Evolutionary conservation across 2,113 vertebrate species (phyloP).

Genomic region (Oreochromis spilurus): DNA sequence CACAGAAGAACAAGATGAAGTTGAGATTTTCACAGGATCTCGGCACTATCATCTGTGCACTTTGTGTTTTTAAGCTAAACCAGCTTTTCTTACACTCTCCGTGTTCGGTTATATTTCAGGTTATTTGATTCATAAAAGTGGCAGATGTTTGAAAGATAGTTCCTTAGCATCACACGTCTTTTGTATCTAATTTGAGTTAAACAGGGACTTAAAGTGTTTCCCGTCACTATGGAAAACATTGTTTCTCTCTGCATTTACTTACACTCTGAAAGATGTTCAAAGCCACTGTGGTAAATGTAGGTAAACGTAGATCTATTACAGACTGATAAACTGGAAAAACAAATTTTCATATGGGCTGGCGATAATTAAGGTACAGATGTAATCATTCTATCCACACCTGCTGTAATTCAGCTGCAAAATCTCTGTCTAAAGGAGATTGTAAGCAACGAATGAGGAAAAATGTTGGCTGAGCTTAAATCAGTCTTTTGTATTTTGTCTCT

Average conservation of each 20-base stretch:
- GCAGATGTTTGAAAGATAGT: background rate
- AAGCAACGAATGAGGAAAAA: background rate
- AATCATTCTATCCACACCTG: background rate
- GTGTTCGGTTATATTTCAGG: background rate
- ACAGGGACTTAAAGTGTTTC: background rate
- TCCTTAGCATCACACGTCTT: background rate
- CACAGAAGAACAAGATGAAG: background rate
- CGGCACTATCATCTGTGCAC: background rate
- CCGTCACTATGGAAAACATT: background rate
- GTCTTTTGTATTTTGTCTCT: background rate
- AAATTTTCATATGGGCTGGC: background rate
- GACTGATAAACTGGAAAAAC: background rate
- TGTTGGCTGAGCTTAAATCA: background rate
- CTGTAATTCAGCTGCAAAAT: background rate
- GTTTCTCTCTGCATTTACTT: background rate
- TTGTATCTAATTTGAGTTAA: background rate
- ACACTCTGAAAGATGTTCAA: background rate
- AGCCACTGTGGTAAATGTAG: background rate
- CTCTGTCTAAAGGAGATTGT: background rate
- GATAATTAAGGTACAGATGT: background rate
- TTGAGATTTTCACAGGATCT: background rate
- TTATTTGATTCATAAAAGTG: background rate
- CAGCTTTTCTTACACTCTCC: background rate
- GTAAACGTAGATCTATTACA: background rate
- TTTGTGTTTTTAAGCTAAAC: background rate